Conservation (phyloP, 2,113 vertebrate genomes). For the Pollachius pollachius region DNA sequence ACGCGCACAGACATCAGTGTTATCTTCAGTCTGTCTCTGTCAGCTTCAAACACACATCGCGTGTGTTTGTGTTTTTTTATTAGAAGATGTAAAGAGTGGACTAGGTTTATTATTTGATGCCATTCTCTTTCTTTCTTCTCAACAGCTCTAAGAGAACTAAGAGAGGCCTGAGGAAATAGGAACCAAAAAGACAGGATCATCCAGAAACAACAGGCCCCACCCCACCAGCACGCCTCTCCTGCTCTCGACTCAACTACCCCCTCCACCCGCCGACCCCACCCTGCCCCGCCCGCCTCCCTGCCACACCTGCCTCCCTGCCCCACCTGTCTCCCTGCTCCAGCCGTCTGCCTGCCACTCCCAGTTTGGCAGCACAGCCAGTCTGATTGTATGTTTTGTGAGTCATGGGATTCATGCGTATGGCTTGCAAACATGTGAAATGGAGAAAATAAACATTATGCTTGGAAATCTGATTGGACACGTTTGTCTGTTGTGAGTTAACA, state of each 20-base stretch:
- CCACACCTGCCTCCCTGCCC: not conserved
- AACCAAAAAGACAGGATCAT: not conserved
- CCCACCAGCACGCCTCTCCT: not conserved
- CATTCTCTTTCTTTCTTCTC: conserved; percentile 5
- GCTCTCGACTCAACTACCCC: too few relatives aligned
- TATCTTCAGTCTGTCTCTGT: too few relatives aligned
- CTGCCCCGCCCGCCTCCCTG: not conserved
- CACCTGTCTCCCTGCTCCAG: not conserved
- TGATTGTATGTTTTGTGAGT: too few relatives aligned
- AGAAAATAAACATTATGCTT: too few relatives aligned
- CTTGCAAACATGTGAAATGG: too few relatives aligned
- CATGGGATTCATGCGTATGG: too few relatives aligned
- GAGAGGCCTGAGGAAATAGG: conserved; percentile 71
- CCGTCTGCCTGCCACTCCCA: not conserved
- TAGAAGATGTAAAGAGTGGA: not conserved
- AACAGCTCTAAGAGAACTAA: conserved; percentile 70
- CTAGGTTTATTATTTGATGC: not conserved
- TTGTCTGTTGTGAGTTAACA: too few relatives aligned
- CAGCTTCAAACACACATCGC: not conserved
- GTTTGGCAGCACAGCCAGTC: too few relatives aligned
- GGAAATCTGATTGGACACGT: too few relatives aligned
- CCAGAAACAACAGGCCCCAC: not conserved
- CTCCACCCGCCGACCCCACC: too few relatives aligned
- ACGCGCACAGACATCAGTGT: not conserved
- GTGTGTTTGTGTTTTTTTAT: not conserved